These are phyloP conservation scores for Sarcophaga subvicina DNA, from an alignment of 2,888 invertebrate genomes.

Conservation along the genomic window DNA sequence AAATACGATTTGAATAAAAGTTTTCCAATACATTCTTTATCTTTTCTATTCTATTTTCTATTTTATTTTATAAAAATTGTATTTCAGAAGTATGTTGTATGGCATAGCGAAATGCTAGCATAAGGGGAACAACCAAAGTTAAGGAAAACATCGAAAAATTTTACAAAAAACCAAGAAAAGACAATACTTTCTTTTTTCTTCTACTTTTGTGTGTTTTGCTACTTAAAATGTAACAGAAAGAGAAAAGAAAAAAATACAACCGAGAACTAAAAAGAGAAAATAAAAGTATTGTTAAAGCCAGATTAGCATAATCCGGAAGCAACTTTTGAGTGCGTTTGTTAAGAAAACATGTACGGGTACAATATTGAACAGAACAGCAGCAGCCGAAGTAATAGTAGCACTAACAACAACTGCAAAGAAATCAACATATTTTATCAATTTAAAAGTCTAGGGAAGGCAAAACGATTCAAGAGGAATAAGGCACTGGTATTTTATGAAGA, in stretches of 20 bases:
- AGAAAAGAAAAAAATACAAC: neutral
- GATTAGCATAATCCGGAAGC: conserved; percentile 70
- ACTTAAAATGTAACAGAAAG: neutral
- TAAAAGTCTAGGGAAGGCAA: too few relatives aligned
- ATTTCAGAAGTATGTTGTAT: neutral
- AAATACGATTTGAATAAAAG: neutral
- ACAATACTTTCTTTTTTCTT: neutral
- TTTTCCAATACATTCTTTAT: neutral
- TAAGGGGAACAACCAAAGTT: neutral
- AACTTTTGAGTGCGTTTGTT: conserved; percentile 41
- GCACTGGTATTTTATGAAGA: too few relatives aligned
- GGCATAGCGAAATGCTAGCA: too few relatives aligned
- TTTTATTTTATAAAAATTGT: neutral
- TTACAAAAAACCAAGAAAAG: neutral
- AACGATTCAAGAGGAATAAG: too few relatives aligned
- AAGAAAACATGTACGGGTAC: conserved; percentile 21
- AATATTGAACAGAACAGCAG: too few relatives aligned
- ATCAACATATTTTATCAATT: too few relatives aligned
- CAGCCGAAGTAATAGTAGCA: too few relatives aligned
- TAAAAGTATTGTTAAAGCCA: conserved; percentile 48
- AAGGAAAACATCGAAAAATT: neutral
- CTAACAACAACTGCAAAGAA: neutral
- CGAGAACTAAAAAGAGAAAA: neutral
- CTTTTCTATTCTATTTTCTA: neutral
- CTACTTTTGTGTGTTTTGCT: neutral